These are phyloP conservation scores for Chelonus insularis DNA, from an alignment of 1,140 invertebrate genomes.

Conservation along the genomic window DNA sequence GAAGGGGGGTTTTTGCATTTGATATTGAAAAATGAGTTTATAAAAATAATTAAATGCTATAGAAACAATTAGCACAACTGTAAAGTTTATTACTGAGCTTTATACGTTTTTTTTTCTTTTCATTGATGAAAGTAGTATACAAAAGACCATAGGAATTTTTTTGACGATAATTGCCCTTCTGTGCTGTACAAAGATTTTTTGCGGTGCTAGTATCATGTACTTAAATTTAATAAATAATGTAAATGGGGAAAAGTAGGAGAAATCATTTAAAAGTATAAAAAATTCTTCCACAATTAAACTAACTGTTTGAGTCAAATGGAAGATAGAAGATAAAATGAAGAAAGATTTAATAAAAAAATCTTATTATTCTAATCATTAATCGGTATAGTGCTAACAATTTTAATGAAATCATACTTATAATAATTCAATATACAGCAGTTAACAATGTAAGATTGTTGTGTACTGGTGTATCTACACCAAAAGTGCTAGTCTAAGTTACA, in stretches of 20 bases:
- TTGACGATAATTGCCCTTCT: conserved; percentile 35
- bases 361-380: conserved; percentile 37
- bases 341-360: conserved; percentile 23
- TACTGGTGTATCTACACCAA: conserved; percentile 48
- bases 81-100: conserved; percentile 5
- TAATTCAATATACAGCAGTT: conserved; percentile 51
- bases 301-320: not conserved
- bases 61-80: conserved; percentile 21
- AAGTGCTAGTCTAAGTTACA: conserved; percentile 60
- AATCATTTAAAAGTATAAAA: conserved; percentile 31
- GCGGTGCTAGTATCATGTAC: conserved; percentile 57
- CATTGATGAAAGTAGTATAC: not conserved
- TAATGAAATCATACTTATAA: conserved; percentile 8
- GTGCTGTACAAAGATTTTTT: conserved; percentile 47
- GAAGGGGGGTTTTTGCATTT: not conserved
- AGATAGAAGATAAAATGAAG: not conserved
- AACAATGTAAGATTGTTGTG: conserved; percentile 43
- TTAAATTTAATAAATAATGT: conserved; percentile 43
- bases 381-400: conserved; percentile 43
- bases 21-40: conserved; percentile 11
- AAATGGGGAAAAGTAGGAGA: conserved; percentile 26
- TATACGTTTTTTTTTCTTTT: not conserved
- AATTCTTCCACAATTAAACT: conserved; percentile 50
- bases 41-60: not conserved
- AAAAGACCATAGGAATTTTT: not conserved